These are phyloP conservation scores for Labeo catla DNA, from an alignment of 2,113 vertebrate genomes.

Conservation along the genomic window DNA sequence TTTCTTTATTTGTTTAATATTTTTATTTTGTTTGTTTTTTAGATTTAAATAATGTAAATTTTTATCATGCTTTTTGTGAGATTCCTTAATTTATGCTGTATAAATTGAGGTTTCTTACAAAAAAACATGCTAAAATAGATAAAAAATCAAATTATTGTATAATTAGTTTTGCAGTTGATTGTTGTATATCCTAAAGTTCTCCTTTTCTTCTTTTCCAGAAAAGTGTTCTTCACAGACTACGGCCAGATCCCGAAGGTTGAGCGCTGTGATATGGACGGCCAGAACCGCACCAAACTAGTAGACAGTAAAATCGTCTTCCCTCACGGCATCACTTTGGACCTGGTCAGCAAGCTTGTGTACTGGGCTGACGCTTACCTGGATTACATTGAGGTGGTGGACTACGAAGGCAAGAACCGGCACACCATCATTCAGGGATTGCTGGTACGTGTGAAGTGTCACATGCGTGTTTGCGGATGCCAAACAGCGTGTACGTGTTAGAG, in stretches of 20 bases:
- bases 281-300: conserved; percentile 96
- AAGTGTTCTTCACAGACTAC: conserved; percentile 97
- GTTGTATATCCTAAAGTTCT: not conserved
- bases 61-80: too few species aligned
- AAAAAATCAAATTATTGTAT: not conserved
- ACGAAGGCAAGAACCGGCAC: conserved; percentile 95
- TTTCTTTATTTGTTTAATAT: too few species aligned
- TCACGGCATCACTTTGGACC: conserved; percentile 91
- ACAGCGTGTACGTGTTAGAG: not conserved
- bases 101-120: too few species aligned
- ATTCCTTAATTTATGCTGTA: too few species aligned
- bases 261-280: conserved; percentile 96
- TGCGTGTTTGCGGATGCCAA: not conserved
- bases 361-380: conserved; percentile 98
- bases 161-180: not conserved
- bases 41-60: too few species aligned
- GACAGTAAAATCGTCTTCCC: conserved; percentile 98
- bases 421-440: conserved; percentile 95
- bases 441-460: conserved; percentile 76
- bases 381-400: conserved; percentile 97
- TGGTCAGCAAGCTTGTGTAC: conserved; percentile 94
- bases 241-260: conserved; percentile 96
- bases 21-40: too few species aligned
- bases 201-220: conserved; percentile 71
- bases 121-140: too few species aligned